A percentile compares a stretch with the other conserved stretches of the same genome.
These are phyloP conservation scores for Oconnorella tubifera DNA, from an alignment of 2,888 invertebrate species.

Conservation along the genomic window DNA sequence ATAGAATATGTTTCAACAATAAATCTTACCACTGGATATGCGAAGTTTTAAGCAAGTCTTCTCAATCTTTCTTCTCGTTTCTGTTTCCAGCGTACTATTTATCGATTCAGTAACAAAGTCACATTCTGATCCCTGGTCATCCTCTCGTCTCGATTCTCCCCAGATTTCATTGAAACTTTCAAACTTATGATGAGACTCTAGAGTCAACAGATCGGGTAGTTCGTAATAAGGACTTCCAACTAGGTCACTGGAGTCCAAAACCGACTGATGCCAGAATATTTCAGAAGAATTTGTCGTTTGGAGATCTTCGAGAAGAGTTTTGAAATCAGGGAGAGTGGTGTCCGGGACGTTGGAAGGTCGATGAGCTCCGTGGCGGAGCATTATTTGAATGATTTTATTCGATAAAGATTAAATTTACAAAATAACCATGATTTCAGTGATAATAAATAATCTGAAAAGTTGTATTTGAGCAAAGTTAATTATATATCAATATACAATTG, in stretches of 20 bases:
- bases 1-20: too few relatives aligned
- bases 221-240: too few relatives aligned
- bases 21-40: background rate
- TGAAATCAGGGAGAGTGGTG: background rate
- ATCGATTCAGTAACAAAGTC: background rate
- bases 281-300: background rate
- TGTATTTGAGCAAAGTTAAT: too few relatives aligned
- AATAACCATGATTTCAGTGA: too few relatives aligned
- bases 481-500: too few relatives aligned
- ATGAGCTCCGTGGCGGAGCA: too few relatives aligned
- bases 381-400: too few relatives aligned
- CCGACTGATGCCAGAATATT: background rate
- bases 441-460: too few relatives aligned
- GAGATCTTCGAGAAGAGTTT: background rate
- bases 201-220: background rate
- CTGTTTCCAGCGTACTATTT: background rate
- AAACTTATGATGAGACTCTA: background rate
- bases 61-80: background rate
- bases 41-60: background rate
- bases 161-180: background rate
- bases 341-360: too few relatives aligned
- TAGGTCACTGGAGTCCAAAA: background rate
- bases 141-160: background rate
- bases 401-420: too few relatives aligned
- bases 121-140: background rate